These are phyloP conservation scores for Saiga tatarica DNA, from an alignment of 2,113 vertebrate species.

Conservation along the genomic window DNA sequence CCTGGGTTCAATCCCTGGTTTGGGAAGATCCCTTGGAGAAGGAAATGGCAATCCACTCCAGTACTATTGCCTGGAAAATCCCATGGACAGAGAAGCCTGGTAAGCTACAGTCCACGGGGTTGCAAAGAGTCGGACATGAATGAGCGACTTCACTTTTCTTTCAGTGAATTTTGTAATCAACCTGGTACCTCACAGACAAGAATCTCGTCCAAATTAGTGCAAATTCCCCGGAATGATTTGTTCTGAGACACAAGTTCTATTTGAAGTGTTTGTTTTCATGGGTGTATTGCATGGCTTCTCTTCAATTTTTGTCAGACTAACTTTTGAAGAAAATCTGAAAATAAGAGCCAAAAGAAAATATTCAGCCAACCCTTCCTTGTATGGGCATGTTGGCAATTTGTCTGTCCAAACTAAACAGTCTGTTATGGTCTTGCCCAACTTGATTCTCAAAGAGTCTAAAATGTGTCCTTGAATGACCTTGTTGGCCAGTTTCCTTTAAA, in stretches of 20 bases:
- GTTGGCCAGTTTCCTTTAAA: constrained; percentile 36
- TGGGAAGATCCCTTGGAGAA: no score
- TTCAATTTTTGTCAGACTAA: background rate
- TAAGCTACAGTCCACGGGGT: no score
- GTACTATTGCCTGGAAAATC: no score
- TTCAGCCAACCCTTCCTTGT: constrained; percentile 65
- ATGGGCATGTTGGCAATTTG: constrained; percentile 70
- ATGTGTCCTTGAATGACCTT: constrained; percentile 60
- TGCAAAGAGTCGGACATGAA: no score
- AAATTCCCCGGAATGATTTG: accelerated
- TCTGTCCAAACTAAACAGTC: constrained; percentile 64
- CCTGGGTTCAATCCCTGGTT: no score
- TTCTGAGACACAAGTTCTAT: background rate
- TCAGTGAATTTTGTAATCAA: constrained; percentile 41
- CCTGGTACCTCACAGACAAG: constrained; percentile 4
- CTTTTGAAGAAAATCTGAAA: constrained; percentile 43
- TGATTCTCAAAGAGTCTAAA: constrained; percentile 75
- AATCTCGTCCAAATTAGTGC: background rate
- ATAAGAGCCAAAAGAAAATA: constrained; percentile 19
- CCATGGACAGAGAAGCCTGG: no score
- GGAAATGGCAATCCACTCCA: no score
- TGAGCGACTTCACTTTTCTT: no score
- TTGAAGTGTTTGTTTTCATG: accelerated
- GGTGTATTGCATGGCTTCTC: background rate
- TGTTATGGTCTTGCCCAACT: constrained; percentile 62